phyloP scores from a whole-genome alignment of 2,888 invertebrate species.

The Lasioglossum pauxillum region DNA sequence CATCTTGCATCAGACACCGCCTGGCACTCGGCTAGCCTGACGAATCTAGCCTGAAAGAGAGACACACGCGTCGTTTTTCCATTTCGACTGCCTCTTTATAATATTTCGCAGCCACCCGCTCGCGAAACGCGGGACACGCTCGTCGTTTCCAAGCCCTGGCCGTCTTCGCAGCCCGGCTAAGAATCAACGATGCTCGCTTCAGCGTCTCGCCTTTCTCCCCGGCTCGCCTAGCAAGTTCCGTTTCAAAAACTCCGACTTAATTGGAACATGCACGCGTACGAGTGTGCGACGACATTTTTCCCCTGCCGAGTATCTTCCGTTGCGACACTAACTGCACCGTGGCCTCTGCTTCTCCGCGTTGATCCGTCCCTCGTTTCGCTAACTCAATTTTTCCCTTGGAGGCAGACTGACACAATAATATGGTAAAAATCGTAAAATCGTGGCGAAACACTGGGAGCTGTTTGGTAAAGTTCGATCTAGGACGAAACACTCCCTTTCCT shows the following conservation, averaged over 20 bases:
- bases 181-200: constrained; percentile 53
- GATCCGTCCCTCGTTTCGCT: background rate
- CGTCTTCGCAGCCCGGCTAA: background rate
- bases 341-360: background rate
- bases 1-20: background rate
- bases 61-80: constrained; percentile 25
- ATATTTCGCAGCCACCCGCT: constrained; percentile 14
- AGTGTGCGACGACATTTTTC: constrained; percentile 5
- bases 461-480: too few species aligned
- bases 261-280: constrained; percentile 22
- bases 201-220: constrained; percentile 21
- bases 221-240: background rate
- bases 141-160: constrained; percentile 14
- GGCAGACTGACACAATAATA: background rate
- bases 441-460: too few species aligned
- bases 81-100: constrained; percentile 30
- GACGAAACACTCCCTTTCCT: too few species aligned
- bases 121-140: background rate
- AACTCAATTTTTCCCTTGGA: background rate
- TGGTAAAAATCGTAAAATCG: too few species aligned
- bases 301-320: background rate
- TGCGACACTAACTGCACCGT: background rate
- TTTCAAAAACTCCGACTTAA: constrained; percentile 38
- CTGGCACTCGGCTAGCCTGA: constrained; percentile 17
- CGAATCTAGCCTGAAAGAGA: constrained; percentile 38